A percentile compares a stretch with the other conserved stretches of the same genome.
Conservation (phyloP, 2,888 invertebrate species). For the Trissolcus japonicus region DNA sequence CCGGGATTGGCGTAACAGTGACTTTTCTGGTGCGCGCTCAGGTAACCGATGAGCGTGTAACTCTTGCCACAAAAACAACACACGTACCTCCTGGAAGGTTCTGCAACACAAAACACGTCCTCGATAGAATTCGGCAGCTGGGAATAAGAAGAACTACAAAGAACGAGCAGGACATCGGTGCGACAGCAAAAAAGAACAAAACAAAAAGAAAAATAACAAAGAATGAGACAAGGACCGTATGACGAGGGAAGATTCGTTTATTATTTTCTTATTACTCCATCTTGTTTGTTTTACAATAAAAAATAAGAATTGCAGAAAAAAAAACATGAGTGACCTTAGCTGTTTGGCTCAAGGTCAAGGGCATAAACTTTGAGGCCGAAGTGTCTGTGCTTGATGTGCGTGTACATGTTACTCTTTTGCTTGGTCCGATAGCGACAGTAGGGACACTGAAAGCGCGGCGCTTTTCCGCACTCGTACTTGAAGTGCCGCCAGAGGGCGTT, state of each 20-base stretch:
- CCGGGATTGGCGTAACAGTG: conserved; percentile 64
- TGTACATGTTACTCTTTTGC: conserved; percentile 66
- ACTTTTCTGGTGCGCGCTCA: conserved; percentile 59
- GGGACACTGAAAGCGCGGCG: conserved; percentile 69
- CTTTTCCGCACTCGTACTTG: conserved; percentile 72
- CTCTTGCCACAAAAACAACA: conserved; percentile 64
- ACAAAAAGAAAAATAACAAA: neutral
- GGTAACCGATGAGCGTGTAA: conserved; percentile 56
- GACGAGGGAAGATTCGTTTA: no score
- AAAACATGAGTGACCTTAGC: conserved; percentile 8
- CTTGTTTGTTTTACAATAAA: no score
- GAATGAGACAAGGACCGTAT: neutral
- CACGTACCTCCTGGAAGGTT: conserved; percentile 23
- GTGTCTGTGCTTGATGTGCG: conserved; percentile 67
- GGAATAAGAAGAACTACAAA: neutral
- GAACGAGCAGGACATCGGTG: neutral
- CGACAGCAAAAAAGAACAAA: neutral
- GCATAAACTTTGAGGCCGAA: conserved; percentile 62
- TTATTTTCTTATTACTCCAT: no score
- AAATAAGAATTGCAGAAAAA: no score
- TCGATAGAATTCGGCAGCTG: conserved; percentile 12
- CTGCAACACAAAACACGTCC: conserved; percentile 36
- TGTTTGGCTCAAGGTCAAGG: conserved; percentile 61
- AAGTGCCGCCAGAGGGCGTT: conserved; percentile 68
- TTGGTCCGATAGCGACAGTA: conserved; percentile 68